These are phyloP conservation scores for Watsonalla cultraria DNA, from an alignment of 2,888 invertebrate genomes.

Conservation along the genomic window DNA sequence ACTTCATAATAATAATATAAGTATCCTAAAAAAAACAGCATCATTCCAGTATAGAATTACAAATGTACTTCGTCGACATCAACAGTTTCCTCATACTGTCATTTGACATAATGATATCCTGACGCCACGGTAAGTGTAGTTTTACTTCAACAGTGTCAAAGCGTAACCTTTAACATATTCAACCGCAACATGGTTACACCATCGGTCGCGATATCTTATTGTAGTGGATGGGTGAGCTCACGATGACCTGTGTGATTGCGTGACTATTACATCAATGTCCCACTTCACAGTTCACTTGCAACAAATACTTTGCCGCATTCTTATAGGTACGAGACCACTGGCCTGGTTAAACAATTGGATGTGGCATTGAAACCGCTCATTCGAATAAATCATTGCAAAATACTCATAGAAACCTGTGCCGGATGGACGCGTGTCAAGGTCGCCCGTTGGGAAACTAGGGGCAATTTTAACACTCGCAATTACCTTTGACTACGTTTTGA, in stretches of 20 bases:
- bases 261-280: conserved; percentile 53
- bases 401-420: conserved; percentile 38
- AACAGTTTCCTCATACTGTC: no score
- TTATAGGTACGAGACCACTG: conserved; percentile 24
- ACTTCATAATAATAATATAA: no score
- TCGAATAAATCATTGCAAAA: conserved; percentile 42
- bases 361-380: conserved; percentile 53
- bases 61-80: no score
- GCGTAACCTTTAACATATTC: neutral
- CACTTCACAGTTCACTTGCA: conserved; percentile 42
- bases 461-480: neutral
- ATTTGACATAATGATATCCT: no score
- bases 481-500: neutral
- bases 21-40: no score
- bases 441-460: conserved; percentile 5
- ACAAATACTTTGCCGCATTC: conserved; percentile 27
- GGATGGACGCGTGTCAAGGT: conserved; percentile 52
- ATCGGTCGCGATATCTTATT: conserved; percentile 3
- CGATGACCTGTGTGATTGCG: conserved; percentile 43
- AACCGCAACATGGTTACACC: neutral
- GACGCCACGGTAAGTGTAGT: no score
- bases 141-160: neutral
- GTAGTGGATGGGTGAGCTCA: conserved; percentile 22
- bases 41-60: no score
- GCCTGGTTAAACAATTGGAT: conserved; percentile 39